Conservation (phyloP, 1,140 invertebrate genomes). For the Pseudomyrmex sp. region DNA sequence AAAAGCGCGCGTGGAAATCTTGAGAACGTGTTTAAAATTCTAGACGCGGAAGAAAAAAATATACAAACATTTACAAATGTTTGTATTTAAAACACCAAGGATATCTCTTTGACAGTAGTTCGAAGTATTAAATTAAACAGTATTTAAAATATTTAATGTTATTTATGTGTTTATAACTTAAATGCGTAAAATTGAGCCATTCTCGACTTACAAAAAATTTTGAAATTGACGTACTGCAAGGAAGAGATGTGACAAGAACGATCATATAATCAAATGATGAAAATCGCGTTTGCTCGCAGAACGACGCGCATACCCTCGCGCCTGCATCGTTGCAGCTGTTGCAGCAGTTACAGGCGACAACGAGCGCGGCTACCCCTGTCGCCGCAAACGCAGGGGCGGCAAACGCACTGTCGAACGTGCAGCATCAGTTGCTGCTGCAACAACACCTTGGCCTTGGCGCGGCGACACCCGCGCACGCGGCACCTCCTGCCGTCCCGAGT, state of each 20-base stretch:
- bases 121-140: too few relatives aligned
- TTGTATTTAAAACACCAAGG: too few relatives aligned
- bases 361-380: slow-evolving; percentile 83
- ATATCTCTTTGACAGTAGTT: too few relatives aligned
- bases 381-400: slow-evolving; percentile 78
- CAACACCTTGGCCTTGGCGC: slow-evolving; percentile 88
- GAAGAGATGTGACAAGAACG: background rate
- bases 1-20: background rate
- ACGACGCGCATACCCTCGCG: slow-evolving; percentile 88
- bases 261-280: background rate
- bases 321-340: slow-evolving; percentile 90
- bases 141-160: too few relatives aligned
- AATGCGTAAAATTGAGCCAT: too few relatives aligned
- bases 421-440: slow-evolving; percentile 87
- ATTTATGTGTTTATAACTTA: too few relatives aligned
- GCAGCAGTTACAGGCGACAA: slow-evolving; percentile 92
- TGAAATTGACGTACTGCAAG: background rate
- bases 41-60: too few relatives aligned
- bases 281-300: slow-evolving; percentile 69
- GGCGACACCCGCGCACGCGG: slow-evolving; percentile 79
- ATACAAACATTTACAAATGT: too few relatives aligned
- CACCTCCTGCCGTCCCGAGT: slow-evolving; percentile 80
- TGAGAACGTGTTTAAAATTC: background rate
- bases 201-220: background rate
- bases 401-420: slow-evolving; percentile 82